Conservation (phyloP, 2,113 vertebrate genomes). For the Brachypteracias leptosomus region DNA sequence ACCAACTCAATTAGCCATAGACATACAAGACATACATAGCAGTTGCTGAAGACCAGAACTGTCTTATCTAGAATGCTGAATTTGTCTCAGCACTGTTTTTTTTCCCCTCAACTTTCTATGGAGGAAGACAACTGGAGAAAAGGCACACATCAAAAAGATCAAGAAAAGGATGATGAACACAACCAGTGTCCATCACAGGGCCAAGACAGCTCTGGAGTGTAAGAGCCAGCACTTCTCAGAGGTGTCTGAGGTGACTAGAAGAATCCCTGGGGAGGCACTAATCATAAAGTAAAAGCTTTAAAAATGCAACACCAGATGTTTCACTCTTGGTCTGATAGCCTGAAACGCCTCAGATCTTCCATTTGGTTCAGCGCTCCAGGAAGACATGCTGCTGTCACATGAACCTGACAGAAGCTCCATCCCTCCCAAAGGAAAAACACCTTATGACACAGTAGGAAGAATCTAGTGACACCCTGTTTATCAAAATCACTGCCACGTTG, state of each 20-base stretch:
- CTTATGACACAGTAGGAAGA: constrained; percentile 15
- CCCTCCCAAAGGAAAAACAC: constrained; percentile 4
- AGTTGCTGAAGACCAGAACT: not conserved
- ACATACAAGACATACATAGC: not conserved
- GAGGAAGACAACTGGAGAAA: not conserved
- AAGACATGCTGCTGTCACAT: not conserved
- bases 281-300: not conserved
- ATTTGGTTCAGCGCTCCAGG: not conserved
- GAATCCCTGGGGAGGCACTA: not conserved
- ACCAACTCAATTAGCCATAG: not conserved
- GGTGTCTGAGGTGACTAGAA: not conserved
- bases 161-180: not conserved
- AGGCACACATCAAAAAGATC: not conserved
- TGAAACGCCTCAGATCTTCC: not conserved
- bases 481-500: not conserved
- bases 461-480: constrained; percentile 36
- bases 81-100: not conserved
- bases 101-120: not conserved
- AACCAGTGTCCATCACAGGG: not conserved
- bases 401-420: not conserved
- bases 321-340: not conserved
- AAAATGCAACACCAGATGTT: not conserved
- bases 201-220: not conserved
- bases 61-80: not conserved
- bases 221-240: not conserved